Evolutionary conservation across 2,113 vertebrate species (phyloP), one percentile per base, ranked within the genome.

Genomic region (Caranx melampygus): DNA sequence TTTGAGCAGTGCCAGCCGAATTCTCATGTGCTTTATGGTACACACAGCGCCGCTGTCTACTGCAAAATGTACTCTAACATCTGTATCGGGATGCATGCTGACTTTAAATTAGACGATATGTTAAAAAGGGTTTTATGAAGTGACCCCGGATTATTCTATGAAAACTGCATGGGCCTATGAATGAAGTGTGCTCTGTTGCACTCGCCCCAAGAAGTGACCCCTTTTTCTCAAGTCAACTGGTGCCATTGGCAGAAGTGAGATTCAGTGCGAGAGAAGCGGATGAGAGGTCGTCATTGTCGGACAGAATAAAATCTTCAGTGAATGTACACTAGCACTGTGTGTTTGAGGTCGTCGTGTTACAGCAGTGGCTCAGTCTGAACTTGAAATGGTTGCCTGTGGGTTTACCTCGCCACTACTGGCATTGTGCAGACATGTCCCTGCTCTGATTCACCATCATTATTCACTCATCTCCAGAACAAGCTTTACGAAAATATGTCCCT

Each of bases 1-100:
- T 92, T 91, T 92, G 82, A 80, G 84, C 82, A 13, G 69, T 79
- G 89, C 87, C 86, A 88, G 78, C 59, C 78, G 72, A 90, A 79
- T 79, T 85, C 72, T 71, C 81, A 78, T 89, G 87, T 65, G 82
- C 73, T 79, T 42, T 76, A 73, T 75, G 81, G 83, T 72, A 84
- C 82, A 89, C 86, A 84, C 81, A 84, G 72, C 21, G 0, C 77
- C 4, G 78, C 84, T 90, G 72, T 83, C 80, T 79, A 69, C 63
- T 79, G 82, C 44, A 40, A 62, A 73, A 76, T 76, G 47, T 73
- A 62, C n/a, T 60, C 26, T 1, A 26, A 60, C 68, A 16, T 81
- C 79, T 70, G 60, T 71, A 82, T 81, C 66, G 37, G 77, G 78
- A 82, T 57, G 86, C 80, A 47, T 40, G 5, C 79, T 74, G 75